A percentile compares a stretch with the other conserved stretches of the same genome.
phyloP scores from a whole-genome alignment of 1,140 invertebrate genomes.

The Diabrotica undecimpunctata region DNA sequence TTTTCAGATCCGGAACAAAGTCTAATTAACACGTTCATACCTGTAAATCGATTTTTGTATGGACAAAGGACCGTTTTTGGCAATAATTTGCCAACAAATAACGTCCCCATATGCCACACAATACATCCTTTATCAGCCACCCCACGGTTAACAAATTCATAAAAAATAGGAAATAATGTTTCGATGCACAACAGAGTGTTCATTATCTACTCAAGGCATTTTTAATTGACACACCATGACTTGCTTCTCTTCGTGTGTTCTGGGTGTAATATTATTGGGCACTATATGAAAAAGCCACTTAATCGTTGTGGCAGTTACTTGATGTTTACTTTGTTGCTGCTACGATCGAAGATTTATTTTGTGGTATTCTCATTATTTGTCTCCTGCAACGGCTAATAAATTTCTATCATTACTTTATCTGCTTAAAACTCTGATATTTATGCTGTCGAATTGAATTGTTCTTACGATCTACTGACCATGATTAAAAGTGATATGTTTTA shows the following conservation, averaged over 20 bases:
- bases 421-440: too few relatives aligned
- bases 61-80: slow-evolving; percentile 24
- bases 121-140: neutral
- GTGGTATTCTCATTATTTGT: too few relatives aligned
- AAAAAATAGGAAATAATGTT: slow-evolving; percentile 18
- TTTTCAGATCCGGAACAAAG: neutral
- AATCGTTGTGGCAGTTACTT: neutral
- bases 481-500: too few relatives aligned
- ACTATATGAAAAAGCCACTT: neutral
- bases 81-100: slow-evolving; percentile 25
- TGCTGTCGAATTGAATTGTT: too few relatives aligned
- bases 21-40: slow-evolving; percentile 16
- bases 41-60: slow-evolving; percentile 24
- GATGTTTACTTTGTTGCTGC: too few relatives aligned
- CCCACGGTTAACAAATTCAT: slow-evolving; percentile 11
- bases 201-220: slow-evolving; percentile 12
- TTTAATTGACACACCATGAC: slow-evolving; percentile 20
- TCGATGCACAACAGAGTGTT: slow-evolving; percentile 11
- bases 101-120: slow-evolving; percentile 6
- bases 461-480: too few relatives aligned
- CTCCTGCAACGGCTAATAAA: too few relatives aligned
- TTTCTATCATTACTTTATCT: too few relatives aligned
- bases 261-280: neutral
- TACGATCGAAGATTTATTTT: too few relatives aligned
- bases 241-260: slow-evolving; percentile 8